Conservation (phyloP, 1,140 invertebrate species). For the Aphidius ervi region DNA sequence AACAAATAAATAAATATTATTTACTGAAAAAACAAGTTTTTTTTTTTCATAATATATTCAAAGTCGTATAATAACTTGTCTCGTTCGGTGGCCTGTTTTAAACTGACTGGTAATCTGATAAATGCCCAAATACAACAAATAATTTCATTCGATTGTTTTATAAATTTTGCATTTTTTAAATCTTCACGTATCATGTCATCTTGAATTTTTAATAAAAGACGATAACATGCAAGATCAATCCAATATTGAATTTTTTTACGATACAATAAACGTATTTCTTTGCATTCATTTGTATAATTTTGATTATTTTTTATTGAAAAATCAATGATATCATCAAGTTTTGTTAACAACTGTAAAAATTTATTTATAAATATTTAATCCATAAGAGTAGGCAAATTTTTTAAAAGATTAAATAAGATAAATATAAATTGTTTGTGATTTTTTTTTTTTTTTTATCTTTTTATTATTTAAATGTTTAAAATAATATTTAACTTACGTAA, state of each 20-base stretch:
- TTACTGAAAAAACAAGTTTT: neutral
- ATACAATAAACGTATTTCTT: conserved; percentile 49
- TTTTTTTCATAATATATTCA: neutral
- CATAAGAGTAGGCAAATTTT: too few species aligned
- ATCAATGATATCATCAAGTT: conserved; percentile 49
- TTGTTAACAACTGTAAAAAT: conserved; percentile 44
- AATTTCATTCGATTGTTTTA: conserved; percentile 47
- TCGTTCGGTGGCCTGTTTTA: conserved; percentile 37
- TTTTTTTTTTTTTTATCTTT: neutral
- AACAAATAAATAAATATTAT: neutral
- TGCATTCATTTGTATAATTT: conserved; percentile 46
- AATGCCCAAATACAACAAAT: conserved; percentile 54
- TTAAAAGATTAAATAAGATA: conserved; percentile 2
- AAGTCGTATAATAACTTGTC: conserved; percentile 30
- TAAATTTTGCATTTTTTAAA: conserved; percentile 52
- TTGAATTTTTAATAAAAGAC: conserved; percentile 54
- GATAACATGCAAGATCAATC: conserved; percentile 53
- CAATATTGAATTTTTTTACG: conserved; percentile 49
- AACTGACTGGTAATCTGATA: conserved; percentile 48
- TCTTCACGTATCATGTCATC: conserved; percentile 50
- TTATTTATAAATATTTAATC: neutral
- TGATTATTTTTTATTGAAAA: conserved; percentile 29
- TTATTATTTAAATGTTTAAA: conserved; percentile 1
- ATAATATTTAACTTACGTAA: conserved; percentile 34
- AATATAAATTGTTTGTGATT: neutral